phyloP scores from a whole-genome alignment of 2,113 vertebrate genomes.

The Plecotus auritus region DNA sequence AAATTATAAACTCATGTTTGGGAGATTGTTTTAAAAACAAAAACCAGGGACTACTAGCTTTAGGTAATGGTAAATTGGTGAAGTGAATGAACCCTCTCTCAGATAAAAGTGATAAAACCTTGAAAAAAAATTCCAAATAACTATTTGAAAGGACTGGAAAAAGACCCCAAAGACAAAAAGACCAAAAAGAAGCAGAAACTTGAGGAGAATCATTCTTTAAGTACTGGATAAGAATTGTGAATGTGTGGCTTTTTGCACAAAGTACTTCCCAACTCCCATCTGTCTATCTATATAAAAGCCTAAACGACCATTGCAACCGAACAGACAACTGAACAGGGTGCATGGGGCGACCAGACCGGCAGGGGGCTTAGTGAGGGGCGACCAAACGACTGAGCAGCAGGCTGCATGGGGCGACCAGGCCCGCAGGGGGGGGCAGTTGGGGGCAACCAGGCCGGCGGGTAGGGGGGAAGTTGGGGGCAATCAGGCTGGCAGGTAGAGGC shows the following conservation, averaged over 20 bases:
- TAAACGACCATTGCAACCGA: no score
- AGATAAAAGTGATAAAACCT: neutral
- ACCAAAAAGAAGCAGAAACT: neutral
- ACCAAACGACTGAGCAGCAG: no score
- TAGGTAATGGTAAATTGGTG: neutral
- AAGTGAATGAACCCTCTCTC: neutral
- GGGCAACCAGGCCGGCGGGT: no score
- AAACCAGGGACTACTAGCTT: neutral
- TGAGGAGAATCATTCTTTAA: neutral
- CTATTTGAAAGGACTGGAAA: neutral
- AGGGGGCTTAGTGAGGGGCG: no score
- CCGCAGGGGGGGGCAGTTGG: fast-evolving
- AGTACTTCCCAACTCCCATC: neutral
- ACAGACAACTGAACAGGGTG: no score
- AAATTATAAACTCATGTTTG: conserved; percentile 11
- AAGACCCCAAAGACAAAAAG: neutral
- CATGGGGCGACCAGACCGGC: no score
- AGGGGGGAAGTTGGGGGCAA: no score
- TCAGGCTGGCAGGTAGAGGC: no score
- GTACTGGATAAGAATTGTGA: neutral
- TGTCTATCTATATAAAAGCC: no score
- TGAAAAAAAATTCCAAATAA: neutral
- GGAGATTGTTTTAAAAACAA: neutral
- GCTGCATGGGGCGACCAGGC: no score
- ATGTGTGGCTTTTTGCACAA: neutral